Evolutionary conservation across 2,113 vertebrate genomes (phyloP).

Genomic region (Equus quagga): DNA sequence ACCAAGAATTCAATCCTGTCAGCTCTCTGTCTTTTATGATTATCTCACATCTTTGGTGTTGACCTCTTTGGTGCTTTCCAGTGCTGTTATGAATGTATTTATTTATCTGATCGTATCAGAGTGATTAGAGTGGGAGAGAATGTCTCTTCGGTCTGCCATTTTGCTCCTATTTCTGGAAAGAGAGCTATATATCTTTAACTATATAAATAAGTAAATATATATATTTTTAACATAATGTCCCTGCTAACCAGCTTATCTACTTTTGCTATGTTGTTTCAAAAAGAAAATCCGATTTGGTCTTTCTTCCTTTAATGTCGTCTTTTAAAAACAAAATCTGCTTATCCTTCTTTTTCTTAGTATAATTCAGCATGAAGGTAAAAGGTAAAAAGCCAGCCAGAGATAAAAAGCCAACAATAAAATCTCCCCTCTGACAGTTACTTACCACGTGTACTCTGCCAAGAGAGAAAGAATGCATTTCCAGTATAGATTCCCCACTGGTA

Average conservation of each 20-base stretch:
- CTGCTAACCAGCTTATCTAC: neutral
- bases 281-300: slow-evolving; percentile 39
- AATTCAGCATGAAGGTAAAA: neutral
- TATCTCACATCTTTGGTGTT: neutral
- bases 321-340: neutral
- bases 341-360: neutral
- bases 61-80: slow-evolving; percentile 1
- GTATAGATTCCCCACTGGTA: neutral
- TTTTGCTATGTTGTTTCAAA: neutral
- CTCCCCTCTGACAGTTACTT: neutral
- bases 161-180: neutral
- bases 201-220: no score
- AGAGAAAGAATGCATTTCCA: neutral
- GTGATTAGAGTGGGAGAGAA: neutral
- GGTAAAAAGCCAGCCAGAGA: neutral
- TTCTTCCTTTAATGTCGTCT: neutral
- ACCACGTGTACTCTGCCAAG: neutral
- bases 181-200: no score
- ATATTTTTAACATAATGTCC: neutral
- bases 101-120: neutral
- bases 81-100: neutral
- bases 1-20: neutral
- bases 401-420: slow-evolving; percentile 12
- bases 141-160: neutral
- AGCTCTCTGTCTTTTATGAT: neutral